Evolutionary conservation across 2,113 vertebrate genomes (phyloP).

Genomic region (Pardalotus punctatus): DNA sequence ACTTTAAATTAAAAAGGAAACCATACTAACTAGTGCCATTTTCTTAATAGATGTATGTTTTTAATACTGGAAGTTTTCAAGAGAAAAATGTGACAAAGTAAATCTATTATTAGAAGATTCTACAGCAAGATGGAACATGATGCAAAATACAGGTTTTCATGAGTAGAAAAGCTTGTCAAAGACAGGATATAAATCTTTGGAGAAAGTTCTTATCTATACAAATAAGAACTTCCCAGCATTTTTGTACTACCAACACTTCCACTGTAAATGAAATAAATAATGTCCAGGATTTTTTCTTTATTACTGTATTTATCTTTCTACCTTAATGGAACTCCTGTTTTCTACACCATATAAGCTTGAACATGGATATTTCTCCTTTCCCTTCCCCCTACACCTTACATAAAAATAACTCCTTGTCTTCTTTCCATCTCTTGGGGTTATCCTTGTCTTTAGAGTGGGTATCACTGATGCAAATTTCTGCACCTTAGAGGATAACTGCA

Average conservation of each 20-base stretch:
- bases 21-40: background rate
- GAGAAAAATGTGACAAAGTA: background rate
- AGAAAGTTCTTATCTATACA: background rate
- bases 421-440: conserved; percentile 22
- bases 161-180: background rate
- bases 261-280: background rate
- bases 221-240: background rate
- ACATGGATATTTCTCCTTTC: background rate
- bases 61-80: background rate
- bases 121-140: background rate
- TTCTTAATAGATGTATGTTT: background rate
- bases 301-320: background rate
- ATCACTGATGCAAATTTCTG: conserved; percentile 55
- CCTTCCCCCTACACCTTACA: background rate
- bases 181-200: background rate
- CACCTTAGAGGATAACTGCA: conserved; percentile 39
- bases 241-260: background rate
- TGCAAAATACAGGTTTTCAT: background rate
- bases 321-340: background rate
- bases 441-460: conserved; percentile 6
- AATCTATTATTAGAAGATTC: background rate
- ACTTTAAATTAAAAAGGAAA: background rate
- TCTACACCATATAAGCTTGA: background rate
- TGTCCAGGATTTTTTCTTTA: background rate
- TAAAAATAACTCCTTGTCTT: conserved; percentile 37